phyloP scores from a whole-genome alignment of 2,113 vertebrate species.

The Macquaria australasica region DNA sequence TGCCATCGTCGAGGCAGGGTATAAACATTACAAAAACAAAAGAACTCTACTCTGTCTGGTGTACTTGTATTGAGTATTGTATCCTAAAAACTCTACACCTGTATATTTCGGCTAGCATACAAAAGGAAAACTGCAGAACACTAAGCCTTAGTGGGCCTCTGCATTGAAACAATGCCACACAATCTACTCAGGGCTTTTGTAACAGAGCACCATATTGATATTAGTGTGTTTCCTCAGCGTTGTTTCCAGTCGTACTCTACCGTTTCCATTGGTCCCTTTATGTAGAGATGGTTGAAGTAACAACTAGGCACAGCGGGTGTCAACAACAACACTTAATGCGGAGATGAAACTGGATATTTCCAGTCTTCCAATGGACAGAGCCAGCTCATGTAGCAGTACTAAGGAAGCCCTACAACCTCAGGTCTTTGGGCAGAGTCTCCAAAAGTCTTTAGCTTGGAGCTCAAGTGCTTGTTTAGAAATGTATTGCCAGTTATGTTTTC shows the following conservation, averaged over 20 bases:
- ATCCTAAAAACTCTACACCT: conserved; percentile 74
- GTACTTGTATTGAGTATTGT: conserved; percentile 65
- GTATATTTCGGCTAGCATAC: conserved; percentile 73
- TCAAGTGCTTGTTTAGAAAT: conserved; percentile 78
- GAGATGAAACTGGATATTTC: conserved; percentile 62
- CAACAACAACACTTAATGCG: conserved; percentile 63
- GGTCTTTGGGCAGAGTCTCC: conserved; percentile 73
- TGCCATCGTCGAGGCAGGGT: conserved; percentile 75
- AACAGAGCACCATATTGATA: conserved; percentile 73
- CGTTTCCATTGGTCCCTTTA: conserved; percentile 73
- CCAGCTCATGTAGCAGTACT: conserved; percentile 75
- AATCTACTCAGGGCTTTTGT: conserved; percentile 65
- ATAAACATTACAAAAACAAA: conserved; percentile 65
- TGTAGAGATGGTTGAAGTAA: conserved; percentile 69
- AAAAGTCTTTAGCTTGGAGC: conserved; percentile 74
- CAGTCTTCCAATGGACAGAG: conserved; percentile 74
- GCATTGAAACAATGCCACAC: conserved; percentile 59
- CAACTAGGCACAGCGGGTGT: conserved; percentile 76
- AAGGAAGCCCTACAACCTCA: conserved; percentile 57
- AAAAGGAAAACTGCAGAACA: conserved; percentile 61
- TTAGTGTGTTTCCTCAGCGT: conserved; percentile 71
- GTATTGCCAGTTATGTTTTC: conserved; percentile 61
- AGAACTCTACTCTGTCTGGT: conserved; percentile 49
- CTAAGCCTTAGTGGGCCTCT: conserved; percentile 44
- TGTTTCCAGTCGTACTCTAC: conserved; percentile 57